Percentiles rank a stretch among this genome's conserved stretches.
These are phyloP conservation scores for Ommatoiulus sabulosus DNA, from an alignment of 2,888 invertebrate genomes.

Conservation along the genomic window DNA sequence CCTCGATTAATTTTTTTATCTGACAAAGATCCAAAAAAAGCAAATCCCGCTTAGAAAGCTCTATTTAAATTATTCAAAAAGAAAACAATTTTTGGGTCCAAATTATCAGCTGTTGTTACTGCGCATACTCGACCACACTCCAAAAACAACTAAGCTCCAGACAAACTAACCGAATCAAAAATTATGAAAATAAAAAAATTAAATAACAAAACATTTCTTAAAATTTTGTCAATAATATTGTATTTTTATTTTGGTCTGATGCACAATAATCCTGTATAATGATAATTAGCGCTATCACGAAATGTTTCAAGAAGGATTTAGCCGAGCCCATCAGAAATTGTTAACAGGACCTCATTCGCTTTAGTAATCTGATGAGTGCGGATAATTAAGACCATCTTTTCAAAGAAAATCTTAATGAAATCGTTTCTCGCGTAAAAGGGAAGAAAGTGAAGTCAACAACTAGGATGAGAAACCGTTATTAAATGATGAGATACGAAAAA, in stretches of 20 bases:
- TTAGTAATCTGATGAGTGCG: background rate
- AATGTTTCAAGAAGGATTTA: background rate
- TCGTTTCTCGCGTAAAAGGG: background rate
- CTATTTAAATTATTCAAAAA: background rate
- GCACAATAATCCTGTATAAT: background rate
- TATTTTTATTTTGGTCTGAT: too few relatives aligned
- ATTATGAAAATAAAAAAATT: too few relatives aligned
- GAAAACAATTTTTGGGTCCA: background rate
- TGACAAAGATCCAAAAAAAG: background rate
- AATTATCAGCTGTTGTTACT: background rate
- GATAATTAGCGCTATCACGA: background rate
- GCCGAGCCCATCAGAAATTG: background rate
- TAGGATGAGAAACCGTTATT: background rate
- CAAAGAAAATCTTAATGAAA: background rate
- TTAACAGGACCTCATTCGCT: background rate
- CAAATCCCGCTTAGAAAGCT: background rate
- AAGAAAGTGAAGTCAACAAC: background rate
- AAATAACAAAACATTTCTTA: too few relatives aligned
- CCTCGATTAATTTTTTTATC: background rate
- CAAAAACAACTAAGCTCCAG: background rate
- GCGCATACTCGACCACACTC: background rate
- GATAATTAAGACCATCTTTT: background rate
- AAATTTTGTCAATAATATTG: too few relatives aligned
- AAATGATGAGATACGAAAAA: background rate
- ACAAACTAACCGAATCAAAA: too few relatives aligned